phyloP scores from a whole-genome alignment of 1,140 invertebrate genomes.

The Habropoda laboriosa region DNA sequence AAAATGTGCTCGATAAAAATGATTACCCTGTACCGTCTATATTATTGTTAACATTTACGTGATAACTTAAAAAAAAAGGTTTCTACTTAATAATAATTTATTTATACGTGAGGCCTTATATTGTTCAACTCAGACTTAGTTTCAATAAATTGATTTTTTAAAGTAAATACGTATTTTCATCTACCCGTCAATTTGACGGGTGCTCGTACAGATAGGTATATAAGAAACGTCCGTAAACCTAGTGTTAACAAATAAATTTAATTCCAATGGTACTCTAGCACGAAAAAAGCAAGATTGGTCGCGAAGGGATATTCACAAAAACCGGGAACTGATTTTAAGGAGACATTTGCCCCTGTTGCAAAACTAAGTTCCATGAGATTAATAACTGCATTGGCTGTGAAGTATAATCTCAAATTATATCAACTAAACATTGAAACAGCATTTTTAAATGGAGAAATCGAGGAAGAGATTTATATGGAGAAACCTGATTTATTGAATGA shows the following conservation, averaged over 20 bases:
- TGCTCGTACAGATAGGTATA: slow-evolving; percentile 45
- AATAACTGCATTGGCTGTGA: too few relatives aligned
- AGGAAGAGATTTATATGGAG: neutral
- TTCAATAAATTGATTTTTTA: neutral
- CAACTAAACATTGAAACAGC: slow-evolving; percentile 16
- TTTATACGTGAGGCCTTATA: neutral
- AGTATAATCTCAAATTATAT: neutral
- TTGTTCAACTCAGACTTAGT: neutral
- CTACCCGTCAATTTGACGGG: too few relatives aligned
- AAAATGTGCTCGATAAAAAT: slow-evolving; percentile 44
- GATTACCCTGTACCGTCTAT: slow-evolving; percentile 10
- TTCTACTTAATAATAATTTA: neutral
- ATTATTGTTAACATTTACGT: too few relatives aligned
- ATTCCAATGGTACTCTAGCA: too few relatives aligned
- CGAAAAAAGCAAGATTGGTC: neutral
- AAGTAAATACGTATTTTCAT: too few relatives aligned
- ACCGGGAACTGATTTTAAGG: neutral
- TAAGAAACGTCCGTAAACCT: slow-evolving; percentile 46
- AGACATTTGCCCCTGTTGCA: neutral
- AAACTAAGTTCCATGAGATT: too few relatives aligned
- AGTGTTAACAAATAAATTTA: too few relatives aligned
- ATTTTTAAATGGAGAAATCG: neutral
- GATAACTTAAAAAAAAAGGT: neutral
- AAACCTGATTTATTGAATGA: neutral
- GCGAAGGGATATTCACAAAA: neutral